Percentiles rank a stretch among this genome's conserved stretches.
These are phyloP conservation scores for Oncorhynchus nerka DNA, from an alignment of 2,113 vertebrate species.

Conservation along the genomic window DNA sequence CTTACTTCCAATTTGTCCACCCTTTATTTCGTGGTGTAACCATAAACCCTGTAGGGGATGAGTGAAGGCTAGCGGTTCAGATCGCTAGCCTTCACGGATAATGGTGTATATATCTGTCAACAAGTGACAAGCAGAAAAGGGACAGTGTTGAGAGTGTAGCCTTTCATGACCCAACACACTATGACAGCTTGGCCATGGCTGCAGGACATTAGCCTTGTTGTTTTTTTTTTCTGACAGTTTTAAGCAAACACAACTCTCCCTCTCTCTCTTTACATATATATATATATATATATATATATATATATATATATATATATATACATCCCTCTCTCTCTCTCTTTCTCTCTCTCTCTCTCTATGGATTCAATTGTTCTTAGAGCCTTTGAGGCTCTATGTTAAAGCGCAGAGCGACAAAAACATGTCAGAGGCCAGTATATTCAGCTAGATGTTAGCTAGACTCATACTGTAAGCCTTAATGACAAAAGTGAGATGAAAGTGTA, in stretches of 20 bases:
- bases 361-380: constrained; percentile 58
- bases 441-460: constrained; percentile 51
- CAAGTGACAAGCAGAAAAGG: constrained; percentile 74
- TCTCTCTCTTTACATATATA: not conserved
- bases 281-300: no score
- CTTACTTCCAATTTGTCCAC: constrained; percentile 40
- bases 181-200: constrained; percentile 76
- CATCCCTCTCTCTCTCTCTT: not conserved
- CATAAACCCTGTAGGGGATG: constrained; percentile 38
- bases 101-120: constrained; percentile 53
- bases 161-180: constrained; percentile 76
- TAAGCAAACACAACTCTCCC: constrained; percentile 46
- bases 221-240: constrained; percentile 69
- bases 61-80: constrained; percentile 49
- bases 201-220: constrained; percentile 64
- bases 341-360: constrained; percentile 38
- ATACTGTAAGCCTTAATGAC: constrained; percentile 62
- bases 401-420: constrained; percentile 51
- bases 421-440: constrained; percentile 58
- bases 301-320: no score
- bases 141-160: constrained; percentile 72
- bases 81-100: constrained; percentile 47
- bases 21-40: constrained; percentile 47
- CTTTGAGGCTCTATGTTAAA: constrained; percentile 51
- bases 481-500: constrained; percentile 59